Conservation (phyloP, 2,888 invertebrate species). For the Orchesella flavescens region DNA sequence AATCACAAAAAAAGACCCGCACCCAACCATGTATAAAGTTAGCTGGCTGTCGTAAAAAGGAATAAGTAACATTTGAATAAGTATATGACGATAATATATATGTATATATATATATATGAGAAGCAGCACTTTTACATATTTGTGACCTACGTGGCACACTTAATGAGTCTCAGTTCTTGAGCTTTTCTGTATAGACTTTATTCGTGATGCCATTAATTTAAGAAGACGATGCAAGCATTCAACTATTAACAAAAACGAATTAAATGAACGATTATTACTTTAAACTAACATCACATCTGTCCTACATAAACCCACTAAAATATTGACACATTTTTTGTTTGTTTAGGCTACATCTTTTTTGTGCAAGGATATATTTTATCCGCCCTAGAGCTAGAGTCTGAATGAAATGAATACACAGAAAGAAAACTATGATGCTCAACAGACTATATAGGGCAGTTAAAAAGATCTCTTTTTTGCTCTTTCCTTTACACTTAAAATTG, state of each 20-base stretch:
- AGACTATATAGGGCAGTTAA: too few relatives aligned
- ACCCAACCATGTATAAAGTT: not conserved
- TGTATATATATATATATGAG: too few relatives aligned
- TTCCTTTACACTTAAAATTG: too few relatives aligned
- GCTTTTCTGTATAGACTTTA: constrained; percentile 37
- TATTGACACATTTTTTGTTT: not conserved
- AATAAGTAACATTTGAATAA: constrained; percentile 29
- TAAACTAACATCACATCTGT: constrained; percentile 34
- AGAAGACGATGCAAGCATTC: not conserved
- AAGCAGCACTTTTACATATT: constrained; percentile 12
- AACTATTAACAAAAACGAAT: not conserved
- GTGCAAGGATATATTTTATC: too few relatives aligned
- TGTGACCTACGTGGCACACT: constrained; percentile 40
- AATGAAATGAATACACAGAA: too few relatives aligned
- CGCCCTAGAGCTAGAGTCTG: too few relatives aligned
- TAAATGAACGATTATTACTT: not conserved
- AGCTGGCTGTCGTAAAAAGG: constrained; percentile 10
- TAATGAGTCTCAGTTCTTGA: constrained; percentile 62
- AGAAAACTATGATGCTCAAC: too few relatives aligned
- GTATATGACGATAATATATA: constrained; percentile 14
- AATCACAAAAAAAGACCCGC: not conserved
- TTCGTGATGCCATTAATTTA: not conserved
- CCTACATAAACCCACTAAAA: constrained; percentile 16
- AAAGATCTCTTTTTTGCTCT: too few relatives aligned
- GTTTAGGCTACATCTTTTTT: too few relatives aligned